These are phyloP conservation scores for Teleogryllus occipitalis DNA, from an alignment of 1,140 invertebrate species.

Conservation along the genomic window DNA sequence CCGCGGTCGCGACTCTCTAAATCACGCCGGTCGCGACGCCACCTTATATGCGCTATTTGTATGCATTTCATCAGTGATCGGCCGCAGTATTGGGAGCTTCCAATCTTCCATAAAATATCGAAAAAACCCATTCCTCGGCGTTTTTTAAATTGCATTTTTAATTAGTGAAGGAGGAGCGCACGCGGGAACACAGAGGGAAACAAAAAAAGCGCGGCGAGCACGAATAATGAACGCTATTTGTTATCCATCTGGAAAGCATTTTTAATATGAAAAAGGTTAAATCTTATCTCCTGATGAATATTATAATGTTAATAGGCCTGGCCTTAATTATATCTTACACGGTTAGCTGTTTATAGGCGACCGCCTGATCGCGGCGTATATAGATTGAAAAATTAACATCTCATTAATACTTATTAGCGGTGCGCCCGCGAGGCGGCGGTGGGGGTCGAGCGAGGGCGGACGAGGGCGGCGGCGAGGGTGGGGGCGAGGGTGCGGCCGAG, in stretches of 20 bases:
- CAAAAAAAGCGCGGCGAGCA: neutral
- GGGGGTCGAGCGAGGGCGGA: too few relatives aligned
- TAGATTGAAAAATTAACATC: slow-evolving; percentile 6
- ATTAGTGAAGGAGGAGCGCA: neutral
- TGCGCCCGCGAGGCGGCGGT: neutral
- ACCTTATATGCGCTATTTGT: slow-evolving; percentile 4
- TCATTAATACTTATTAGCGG: neutral
- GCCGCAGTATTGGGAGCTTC: neutral
- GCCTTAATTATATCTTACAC: slow-evolving; percentile 5
- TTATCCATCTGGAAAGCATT: slow-evolving; percentile 4
- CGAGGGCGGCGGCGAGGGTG: too few relatives aligned
- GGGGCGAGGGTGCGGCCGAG: too few relatives aligned
- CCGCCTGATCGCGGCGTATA: neutral
- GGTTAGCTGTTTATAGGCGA: slow-evolving; percentile 1
- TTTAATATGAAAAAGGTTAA: slow-evolving; percentile 6
- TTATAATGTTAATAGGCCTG: slow-evolving; percentile 5
- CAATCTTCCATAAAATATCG: slow-evolving; percentile 5
- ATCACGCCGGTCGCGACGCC: neutral
- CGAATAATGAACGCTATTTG: neutral
- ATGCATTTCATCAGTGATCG: slow-evolving; percentile 4
- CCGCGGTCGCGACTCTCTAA: too few relatives aligned
- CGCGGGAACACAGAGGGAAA: neutral
- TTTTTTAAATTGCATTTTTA: slow-evolving; percentile 6
- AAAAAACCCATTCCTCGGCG: slow-evolving; percentile 3
- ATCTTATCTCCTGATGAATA: slow-evolving; percentile 5